These are phyloP conservation scores for Parascotia fuliginaria DNA, from an alignment of 2,888 invertebrate species.

Conservation along the genomic window DNA sequence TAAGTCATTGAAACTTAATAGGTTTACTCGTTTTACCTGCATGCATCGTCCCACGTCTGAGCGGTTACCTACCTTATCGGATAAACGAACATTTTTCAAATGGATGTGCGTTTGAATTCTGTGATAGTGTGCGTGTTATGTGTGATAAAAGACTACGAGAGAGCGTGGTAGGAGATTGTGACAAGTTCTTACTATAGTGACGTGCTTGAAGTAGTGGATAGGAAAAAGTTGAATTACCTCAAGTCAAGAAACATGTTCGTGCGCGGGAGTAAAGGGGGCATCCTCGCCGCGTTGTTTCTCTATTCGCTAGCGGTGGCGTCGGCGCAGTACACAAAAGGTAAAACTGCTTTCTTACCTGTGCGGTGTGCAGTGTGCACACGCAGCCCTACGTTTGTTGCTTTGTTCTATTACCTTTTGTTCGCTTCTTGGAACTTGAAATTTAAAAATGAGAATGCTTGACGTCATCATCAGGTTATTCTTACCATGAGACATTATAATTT, in stretches of 20 bases:
- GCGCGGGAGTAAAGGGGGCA: conserved; percentile 72
- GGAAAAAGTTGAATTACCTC: conserved; percentile 56
- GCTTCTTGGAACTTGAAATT: conserved; percentile 52
- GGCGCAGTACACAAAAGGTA: conserved; percentile 81
- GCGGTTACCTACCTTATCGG: conserved; percentile 80
- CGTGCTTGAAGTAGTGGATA: conserved; percentile 72
- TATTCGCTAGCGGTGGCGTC: conserved; percentile 74
- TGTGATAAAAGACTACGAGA: conserved; percentile 72
- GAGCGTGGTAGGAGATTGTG: conserved; percentile 69
- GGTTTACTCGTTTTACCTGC: conserved; percentile 83
- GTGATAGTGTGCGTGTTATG: conserved; percentile 82
- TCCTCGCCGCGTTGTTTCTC: conserved; percentile 69
- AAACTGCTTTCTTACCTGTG: conserved; percentile 75
- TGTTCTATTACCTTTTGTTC: conserved; percentile 75
- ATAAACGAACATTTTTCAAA: conserved; percentile 85
- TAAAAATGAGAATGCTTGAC: conserved; percentile 26
- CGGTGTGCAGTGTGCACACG: too few species aligned
- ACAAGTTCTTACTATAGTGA: conserved; percentile 78
- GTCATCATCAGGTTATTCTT: conserved; percentile 25
- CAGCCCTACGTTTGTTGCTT: conserved; percentile 61
- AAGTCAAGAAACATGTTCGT: conserved; percentile 68
- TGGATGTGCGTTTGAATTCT: conserved; percentile 81
- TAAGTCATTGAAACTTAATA: conserved; percentile 81
- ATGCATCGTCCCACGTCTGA: conserved; percentile 80
- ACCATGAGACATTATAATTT: too few species aligned